phyloP scores from a whole-genome alignment of 2,113 vertebrate species.

The Rhadina sibilatrix region DNA sequence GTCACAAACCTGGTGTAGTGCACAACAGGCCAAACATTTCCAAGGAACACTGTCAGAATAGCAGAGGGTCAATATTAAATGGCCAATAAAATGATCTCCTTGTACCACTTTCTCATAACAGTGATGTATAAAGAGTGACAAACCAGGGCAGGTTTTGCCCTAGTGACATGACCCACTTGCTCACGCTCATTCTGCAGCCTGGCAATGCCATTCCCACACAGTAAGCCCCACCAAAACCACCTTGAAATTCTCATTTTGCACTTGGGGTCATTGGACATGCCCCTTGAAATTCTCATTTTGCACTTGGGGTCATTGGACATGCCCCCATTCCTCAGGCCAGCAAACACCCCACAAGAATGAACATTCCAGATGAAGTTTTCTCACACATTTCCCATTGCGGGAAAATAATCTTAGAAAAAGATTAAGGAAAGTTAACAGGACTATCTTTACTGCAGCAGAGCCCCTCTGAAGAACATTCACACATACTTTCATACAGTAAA shows the following conservation, averaged over 20 bases:
- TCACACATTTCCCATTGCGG: rapidly evolving
- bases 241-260: rapidly evolving
- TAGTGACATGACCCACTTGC: rapidly evolving
- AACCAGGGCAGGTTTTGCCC: rapidly evolving
- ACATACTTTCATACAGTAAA: rapidly evolving
- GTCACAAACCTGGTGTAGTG: rapidly evolving
- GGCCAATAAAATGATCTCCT: rapidly evolving
- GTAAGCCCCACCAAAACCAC: rapidly evolving
- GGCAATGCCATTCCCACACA: rapidly evolving
- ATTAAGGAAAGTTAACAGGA: rapidly evolving
- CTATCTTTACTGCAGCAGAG: rapidly evolving
- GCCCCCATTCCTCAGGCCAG: rapidly evolving
- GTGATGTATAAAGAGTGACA: rapidly evolving
- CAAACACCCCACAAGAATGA: rapidly evolving
- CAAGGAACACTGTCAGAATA: not conserved
- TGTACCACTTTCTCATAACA: rapidly evolving
- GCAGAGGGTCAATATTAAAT: rapidly evolving
- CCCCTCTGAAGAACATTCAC: rapidly evolving
- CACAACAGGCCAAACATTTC: rapidly evolving
- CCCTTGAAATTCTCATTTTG: rapidly evolving
- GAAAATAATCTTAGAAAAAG: not conserved
- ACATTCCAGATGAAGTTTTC: rapidly evolving
- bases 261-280: rapidly evolving
- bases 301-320: rapidly evolving
- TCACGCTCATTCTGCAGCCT: not conserved